Evolutionary conservation across 2,888 invertebrate genomes (phyloP), one percentile per base, ranked within the genome.

Genomic region (Auanema freiburgensis): DNA sequence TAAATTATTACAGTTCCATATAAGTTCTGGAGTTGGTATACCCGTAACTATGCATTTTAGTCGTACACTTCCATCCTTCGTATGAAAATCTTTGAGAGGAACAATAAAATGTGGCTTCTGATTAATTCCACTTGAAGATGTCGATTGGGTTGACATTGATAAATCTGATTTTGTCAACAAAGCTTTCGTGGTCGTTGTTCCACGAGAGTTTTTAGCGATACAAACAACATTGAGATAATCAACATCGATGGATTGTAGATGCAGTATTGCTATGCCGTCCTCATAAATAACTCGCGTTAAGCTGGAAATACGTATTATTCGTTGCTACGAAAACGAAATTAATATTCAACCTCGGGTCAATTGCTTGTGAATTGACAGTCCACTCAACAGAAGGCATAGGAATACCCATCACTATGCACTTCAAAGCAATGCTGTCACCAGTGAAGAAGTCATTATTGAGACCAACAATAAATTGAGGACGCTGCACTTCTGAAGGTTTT

Each of bases 381-480:
- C 74, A 77, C 71, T 76, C 79, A 79, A 85, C 77, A 74, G 75
- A 42, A 1, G 78, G 76, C 40, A 76, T 64, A 4, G 86, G 85
- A n/a, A 76, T 72, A 11, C 85, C 85, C 33, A 73, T 69, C 18
- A 85, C 78, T 16, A 77, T 72, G 57, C 84, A 83, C 54, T 76
- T 76, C 42, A 76, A 40, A 6, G 69, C 67, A 42, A 55, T 59
- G 12, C 42, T 44, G 42, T 33, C 59, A 25, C 57, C 57, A 1
- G 61, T 65, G 8, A 66, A 64, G 42, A 58, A 61, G 21, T 24
- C 52, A 46, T 63, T 69, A 44, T 69, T 69, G 16, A 73, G 44
- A n/a, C 64, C 63, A 1, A 71, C 21, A 2, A 73, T 60, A 55
- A 73, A 73, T 23, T 63, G 66, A 1, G 73, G 73, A 33, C 66